Conservation (phyloP, 2,888 invertebrate genomes). For the Ichneumoninae sp. region DNA sequence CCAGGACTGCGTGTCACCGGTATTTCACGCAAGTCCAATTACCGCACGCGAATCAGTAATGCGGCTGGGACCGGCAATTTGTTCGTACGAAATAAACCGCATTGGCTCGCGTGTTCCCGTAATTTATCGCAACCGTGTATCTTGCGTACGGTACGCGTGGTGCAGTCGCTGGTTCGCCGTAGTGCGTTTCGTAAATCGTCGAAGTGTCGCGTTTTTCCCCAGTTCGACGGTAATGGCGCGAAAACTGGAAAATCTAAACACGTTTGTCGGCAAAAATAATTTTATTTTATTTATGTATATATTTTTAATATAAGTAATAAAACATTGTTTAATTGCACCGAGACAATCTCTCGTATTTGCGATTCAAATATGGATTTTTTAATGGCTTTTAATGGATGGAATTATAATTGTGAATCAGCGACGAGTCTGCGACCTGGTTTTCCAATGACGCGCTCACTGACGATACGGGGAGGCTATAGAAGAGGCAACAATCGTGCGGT, state of each 20-base stretch:
- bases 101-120: constrained; percentile 61
- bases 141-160: not conserved
- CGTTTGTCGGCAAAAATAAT: not conserved
- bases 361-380: constrained; percentile 15
- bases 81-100: constrained; percentile 58
- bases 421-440: constrained; percentile 34
- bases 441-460: constrained; percentile 49
- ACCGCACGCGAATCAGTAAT: constrained; percentile 67
- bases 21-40: constrained; percentile 70
- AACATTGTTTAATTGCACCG: constrained; percentile 24
- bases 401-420: constrained; percentile 43
- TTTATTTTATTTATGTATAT: not conserved
- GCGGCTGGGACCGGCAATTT: constrained; percentile 68
- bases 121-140: constrained; percentile 68
- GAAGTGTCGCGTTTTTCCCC: constrained; percentile 18
- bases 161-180: constrained; percentile 3
- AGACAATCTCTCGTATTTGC: constrained; percentile 12
- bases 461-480: constrained; percentile 21
- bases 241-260: not conserved
- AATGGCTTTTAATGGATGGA: constrained; percentile 16
- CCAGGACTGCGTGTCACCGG: constrained; percentile 56
- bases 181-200: constrained; percentile 10
- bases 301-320: not conserved
- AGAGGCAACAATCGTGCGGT: constrained; percentile 30
- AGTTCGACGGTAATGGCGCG: not conserved